These are phyloP conservation scores for Cryptophagus acutangulus DNA, from an alignment of 2,888 invertebrate species.

Conservation along the genomic window DNA sequence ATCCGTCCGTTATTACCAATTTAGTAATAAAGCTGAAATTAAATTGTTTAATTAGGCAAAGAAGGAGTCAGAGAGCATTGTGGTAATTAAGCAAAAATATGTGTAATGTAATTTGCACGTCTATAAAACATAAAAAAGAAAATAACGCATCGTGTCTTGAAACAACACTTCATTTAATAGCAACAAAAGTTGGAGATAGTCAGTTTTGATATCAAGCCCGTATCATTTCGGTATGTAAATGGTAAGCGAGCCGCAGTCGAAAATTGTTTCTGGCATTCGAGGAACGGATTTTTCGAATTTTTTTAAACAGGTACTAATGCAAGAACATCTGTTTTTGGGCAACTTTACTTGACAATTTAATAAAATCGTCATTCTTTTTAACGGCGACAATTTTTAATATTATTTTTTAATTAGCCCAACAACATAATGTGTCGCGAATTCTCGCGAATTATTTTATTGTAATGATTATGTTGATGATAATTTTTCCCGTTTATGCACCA, in stretches of 20 bases:
- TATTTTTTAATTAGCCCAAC: constrained; percentile 23
- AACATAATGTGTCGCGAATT: too few relatives aligned
- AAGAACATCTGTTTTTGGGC: constrained; percentile 36
- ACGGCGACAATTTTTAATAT: constrained; percentile 18
- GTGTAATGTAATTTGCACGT: constrained; percentile 23
- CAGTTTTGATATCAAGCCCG: constrained; percentile 32
- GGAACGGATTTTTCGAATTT: constrained; percentile 42
- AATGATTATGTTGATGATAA: too few relatives aligned
- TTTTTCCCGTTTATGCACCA: too few relatives aligned
- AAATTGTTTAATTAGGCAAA: too few relatives aligned
- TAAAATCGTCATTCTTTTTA: constrained; percentile 33
- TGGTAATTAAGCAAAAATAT: constrained; percentile 24
- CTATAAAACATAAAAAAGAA: constrained; percentile 24
- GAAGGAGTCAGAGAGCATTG: constrained; percentile 24
- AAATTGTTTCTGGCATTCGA: constrained; percentile 37
- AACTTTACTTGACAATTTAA: constrained; percentile 35
- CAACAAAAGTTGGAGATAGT: constrained; percentile 31
- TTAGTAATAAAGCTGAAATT: too few relatives aligned
- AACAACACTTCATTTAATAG: constrained; percentile 33
- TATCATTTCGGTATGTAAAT: constrained; percentile 36
- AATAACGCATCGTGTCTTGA: constrained; percentile 24
- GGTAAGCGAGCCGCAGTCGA: constrained; percentile 25
- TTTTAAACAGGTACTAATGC: constrained; percentile 42
- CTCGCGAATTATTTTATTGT: too few relatives aligned
- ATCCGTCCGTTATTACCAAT: too few relatives aligned